These are phyloP conservation scores for Dromococcyx pavoninus DNA, from an alignment of 2,797 vertebrate species.

Conservation along the genomic window DNA sequence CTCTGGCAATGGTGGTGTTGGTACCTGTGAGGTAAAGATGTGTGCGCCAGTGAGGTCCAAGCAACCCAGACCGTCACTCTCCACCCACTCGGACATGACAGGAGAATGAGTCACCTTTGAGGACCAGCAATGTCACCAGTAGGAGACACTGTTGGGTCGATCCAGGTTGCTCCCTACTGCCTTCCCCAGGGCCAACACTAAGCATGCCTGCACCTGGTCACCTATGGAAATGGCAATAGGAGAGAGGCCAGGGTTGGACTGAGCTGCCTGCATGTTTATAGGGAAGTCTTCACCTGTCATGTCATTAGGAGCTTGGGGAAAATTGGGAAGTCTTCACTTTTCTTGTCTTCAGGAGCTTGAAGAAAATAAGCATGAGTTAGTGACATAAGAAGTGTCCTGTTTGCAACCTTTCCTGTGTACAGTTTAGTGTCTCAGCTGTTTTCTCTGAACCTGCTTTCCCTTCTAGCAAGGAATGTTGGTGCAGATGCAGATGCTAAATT, in stretches of 20 bases:
- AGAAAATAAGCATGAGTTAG: not conserved
- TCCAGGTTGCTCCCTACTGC: not conserved
- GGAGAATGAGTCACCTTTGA: not conserved
- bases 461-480: not conserved
- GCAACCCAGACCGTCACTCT: not conserved
- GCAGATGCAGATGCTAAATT: not conserved
- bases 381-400: not conserved
- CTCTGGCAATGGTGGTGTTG: not conserved
- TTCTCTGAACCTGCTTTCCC: not conserved
- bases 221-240: not conserved
- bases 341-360: not conserved
- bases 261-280: not conserved
- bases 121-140: not conserved
- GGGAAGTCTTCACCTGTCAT: not conserved
- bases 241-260: not conserved
- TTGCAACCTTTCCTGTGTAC: not conserved
- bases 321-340: not conserved
- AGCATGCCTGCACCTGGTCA: accelerated
- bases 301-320: not conserved
- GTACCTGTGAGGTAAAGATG: not conserved
- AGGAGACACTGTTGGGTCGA: not conserved
- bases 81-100: not conserved
- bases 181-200: not conserved
- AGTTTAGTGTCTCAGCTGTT: not conserved
- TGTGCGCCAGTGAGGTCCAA: not conserved